Evolutionary conservation across 2,888 invertebrate species (phyloP).

Genomic region (Meiosimyza decipiens): DNA sequence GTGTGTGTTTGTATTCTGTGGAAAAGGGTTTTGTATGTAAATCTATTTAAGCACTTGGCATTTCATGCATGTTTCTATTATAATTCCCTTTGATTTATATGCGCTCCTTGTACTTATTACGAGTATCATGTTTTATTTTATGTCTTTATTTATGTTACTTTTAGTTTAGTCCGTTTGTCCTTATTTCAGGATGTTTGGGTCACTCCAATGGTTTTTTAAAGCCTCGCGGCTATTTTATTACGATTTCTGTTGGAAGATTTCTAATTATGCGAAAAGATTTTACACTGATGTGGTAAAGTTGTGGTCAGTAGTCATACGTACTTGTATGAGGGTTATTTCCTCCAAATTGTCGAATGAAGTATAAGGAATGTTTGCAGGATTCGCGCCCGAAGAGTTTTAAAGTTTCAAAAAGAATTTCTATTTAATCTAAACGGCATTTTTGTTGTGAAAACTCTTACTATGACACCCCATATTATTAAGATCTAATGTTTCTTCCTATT

Average conservation of each 20-base stretch:
- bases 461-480: neutral
- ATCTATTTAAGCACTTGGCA: slow-evolving; percentile 20
- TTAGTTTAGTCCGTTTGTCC: neutral
- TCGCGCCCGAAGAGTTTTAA: neutral
- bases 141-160: slow-evolving; percentile 37
- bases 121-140: slow-evolving; percentile 55
- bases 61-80: slow-evolving; percentile 5
- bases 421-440: slow-evolving; percentile 9
- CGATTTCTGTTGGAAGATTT: slow-evolving; percentile 43
- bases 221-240: slow-evolving; percentile 47
- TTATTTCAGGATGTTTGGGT: neutral
- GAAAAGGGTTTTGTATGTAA: slow-evolving; percentile 3
- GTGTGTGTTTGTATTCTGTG: neutral
- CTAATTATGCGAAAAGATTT: slow-evolving; percentile 45
- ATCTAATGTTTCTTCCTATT: neutral
- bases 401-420: neutral
- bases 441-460: neutral
- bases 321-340: neutral
- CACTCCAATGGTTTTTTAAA: slow-evolving; percentile 5
- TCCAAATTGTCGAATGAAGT: neutral
- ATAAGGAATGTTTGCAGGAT: neutral
- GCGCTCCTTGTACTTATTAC: slow-evolving; percentile 43
- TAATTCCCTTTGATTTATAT: slow-evolving; percentile 41
- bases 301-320: neutral
- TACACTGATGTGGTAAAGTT: neutral